Conservation (phyloP, 2,113 vertebrate genomes). For the Oryzias javanicus region DNA sequence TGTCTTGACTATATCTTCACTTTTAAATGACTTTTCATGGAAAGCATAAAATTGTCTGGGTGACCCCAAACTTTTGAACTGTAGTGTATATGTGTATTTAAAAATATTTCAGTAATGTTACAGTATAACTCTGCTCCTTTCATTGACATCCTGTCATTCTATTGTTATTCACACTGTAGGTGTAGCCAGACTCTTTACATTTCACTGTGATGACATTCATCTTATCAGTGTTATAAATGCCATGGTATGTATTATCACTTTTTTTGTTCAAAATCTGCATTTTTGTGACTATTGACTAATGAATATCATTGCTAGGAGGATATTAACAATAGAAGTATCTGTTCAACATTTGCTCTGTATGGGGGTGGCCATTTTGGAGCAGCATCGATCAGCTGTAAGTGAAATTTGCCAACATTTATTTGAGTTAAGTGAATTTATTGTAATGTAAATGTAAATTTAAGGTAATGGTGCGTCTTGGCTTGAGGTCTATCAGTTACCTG, state of each 20-base stretch:
- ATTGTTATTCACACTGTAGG: conserved; percentile 71
- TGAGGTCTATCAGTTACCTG: conserved; percentile 83
- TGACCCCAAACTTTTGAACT: too few species aligned
- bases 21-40: too few species aligned
- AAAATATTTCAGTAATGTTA: too few species aligned
- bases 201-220: conserved; percentile 69
- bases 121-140: too few species aligned
- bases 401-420: not conserved
- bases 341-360: conserved; percentile 75
- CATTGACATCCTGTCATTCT: not conserved
- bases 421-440: not conserved
- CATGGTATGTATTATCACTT: conserved; percentile 71
- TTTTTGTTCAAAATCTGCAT: not conserved
- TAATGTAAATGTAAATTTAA: conserved; percentile 49
- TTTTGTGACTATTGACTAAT: too few species aligned
- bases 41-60: too few species aligned
- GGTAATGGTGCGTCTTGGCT: conserved; percentile 79
- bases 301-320: conserved; percentile 74
- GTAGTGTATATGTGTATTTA: too few species aligned
- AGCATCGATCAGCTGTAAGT: conserved; percentile 83
- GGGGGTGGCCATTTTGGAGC: conserved; percentile 76
- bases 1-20: too few species aligned
- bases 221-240: conserved; percentile 81
- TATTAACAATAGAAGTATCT: conserved; percentile 75
- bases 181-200: conserved; percentile 78